phyloP scores from a whole-genome alignment of 2,797 vertebrate species.

The Catostomus latipinnis region DNA sequence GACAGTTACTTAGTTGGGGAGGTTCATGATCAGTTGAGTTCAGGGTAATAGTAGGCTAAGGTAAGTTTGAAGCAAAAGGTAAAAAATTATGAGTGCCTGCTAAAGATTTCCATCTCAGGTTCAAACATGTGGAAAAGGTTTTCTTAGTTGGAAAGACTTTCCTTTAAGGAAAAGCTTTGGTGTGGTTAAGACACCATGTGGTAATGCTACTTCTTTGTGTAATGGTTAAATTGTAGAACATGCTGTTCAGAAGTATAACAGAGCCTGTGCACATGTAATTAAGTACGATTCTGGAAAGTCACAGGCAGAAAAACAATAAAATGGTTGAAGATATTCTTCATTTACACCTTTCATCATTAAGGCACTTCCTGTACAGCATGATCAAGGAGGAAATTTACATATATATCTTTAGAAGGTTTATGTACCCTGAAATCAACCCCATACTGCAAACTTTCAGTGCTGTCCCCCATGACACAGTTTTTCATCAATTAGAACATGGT shows the following conservation, averaged over 20 bases:
- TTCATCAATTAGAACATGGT: too few species aligned
- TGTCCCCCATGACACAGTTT: too few species aligned
- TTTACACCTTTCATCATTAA: too few species aligned
- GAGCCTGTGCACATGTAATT: neutral
- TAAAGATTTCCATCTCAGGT: constrained; percentile 53
- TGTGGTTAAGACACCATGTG: constrained; percentile 20
- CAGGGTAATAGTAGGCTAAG: constrained; percentile 11
- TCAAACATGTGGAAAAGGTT: constrained; percentile 61
- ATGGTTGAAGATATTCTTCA: too few species aligned
- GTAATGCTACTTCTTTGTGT: constrained; percentile 36
- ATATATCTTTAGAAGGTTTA: too few species aligned
- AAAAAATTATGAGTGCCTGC: constrained; percentile 47
- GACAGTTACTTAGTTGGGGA: neutral
- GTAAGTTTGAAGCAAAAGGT: neutral
- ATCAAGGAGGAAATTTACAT: too few species aligned
- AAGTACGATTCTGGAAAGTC: too few species aligned
- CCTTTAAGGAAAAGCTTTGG: constrained; percentile 12
- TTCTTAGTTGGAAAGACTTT: constrained; percentile 45
- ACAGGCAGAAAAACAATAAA: too few species aligned
- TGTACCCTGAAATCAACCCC: too few species aligned
- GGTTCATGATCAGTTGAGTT: constrained; percentile 9
- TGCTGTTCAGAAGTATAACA: constrained; percentile 48
- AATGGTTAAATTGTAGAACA: constrained; percentile 22
- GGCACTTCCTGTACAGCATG: too few species aligned
- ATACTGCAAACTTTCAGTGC: too few species aligned